Evolutionary conservation across 2,113 vertebrate genomes (phyloP).

Genomic region (Chaetura pelagica): DNA sequence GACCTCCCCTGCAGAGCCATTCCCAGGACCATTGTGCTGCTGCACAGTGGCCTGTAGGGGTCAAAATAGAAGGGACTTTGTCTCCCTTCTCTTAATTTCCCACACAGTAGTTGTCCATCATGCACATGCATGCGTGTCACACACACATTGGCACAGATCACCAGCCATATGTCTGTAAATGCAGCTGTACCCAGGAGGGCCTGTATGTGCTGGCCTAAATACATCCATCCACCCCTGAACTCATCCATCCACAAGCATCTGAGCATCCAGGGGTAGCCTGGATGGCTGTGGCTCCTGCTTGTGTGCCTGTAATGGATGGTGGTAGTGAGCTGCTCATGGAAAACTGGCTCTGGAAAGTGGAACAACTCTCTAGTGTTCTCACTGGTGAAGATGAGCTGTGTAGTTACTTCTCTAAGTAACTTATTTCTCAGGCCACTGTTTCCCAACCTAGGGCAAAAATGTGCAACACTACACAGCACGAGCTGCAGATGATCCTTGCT

Average conservation of each 20-base stretch:
- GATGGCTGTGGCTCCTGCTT: neutral
- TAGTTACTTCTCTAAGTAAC: neutral
- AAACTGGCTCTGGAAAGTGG: neutral
- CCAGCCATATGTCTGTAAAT: neutral
- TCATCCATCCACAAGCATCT: accelerated
- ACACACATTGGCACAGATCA: accelerated
- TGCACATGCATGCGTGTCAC: accelerated
- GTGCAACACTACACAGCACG: neutral
- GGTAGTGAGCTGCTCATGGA: neutral
- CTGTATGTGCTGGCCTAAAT: neutral
- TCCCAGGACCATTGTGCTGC: neutral
- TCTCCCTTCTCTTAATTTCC: neutral
- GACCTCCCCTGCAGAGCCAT: no score
- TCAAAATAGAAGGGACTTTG: neutral
- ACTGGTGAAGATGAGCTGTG: neutral
- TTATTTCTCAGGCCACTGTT: neutral
- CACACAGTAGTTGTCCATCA: neutral
- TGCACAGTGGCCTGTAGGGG: neutral
- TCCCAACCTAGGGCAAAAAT: neutral
- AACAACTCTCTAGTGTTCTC: neutral
- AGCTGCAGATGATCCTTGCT: neutral
- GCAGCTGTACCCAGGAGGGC: no score
- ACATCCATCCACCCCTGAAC: neutral
- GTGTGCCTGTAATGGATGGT: neutral
- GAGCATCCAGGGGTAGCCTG: neutral